Conservation (phyloP, 2,888 invertebrate genomes). For the Agrotis ipsilon region DNA sequence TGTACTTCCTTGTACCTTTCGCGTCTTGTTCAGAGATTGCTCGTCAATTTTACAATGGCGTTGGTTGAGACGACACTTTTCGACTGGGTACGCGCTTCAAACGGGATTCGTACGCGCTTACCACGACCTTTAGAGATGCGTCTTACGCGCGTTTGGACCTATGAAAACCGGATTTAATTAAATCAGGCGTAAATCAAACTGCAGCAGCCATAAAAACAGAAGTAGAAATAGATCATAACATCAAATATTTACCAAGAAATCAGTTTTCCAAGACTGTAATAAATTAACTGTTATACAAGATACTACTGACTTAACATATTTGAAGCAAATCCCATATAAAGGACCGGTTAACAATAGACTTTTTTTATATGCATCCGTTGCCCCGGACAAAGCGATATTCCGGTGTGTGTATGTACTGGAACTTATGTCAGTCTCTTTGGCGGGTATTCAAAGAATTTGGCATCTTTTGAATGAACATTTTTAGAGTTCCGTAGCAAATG, state of each 20-base stretch:
- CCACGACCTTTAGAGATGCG: too few species aligned
- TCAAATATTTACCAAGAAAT: neutral
- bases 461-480: neutral
- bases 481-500: too few species aligned
- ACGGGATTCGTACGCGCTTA: too few species aligned
- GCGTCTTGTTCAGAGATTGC: too few species aligned
- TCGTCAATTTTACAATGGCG: too few species aligned
- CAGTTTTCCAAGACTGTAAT: neutral
- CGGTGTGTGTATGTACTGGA: neutral
- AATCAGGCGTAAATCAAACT: too few species aligned
- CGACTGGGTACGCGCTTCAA: too few species aligned
- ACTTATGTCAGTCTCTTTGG: neutral
- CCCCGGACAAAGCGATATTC: neutral
- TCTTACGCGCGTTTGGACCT: too few species aligned
- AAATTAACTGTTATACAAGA: constrained; percentile 11
- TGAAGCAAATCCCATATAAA: constrained; percentile 3
- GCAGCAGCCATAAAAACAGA: too few species aligned
- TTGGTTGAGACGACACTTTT: too few species aligned
- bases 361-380: constrained; percentile 13
- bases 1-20: too few species aligned
- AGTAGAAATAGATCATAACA: neutral
- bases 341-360: constrained; percentile 4
- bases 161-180: too few species aligned
- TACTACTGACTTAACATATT: constrained; percentile 17
- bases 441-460: neutral